phyloP scores from a whole-genome alignment of 2,888 invertebrate species.

The Dendrolimus pini region DNA sequence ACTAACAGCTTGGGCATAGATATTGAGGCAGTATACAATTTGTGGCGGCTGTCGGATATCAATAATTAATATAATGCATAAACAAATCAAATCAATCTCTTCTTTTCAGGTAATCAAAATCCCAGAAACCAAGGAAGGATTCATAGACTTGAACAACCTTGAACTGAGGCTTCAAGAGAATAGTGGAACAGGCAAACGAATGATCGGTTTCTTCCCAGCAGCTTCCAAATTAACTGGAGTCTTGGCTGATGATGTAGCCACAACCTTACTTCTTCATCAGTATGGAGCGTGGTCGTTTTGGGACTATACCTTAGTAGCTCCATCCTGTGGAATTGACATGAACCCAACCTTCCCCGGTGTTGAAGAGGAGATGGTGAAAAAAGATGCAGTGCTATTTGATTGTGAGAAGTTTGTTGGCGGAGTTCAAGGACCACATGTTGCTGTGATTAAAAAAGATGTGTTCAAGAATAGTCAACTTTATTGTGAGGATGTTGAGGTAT shows the following conservation, averaged over 20 bases:
- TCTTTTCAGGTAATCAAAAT: conserved; percentile 83
- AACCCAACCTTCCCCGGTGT: conserved; percentile 84
- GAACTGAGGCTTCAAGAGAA: conserved; percentile 82
- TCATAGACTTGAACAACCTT: conserved; percentile 85
- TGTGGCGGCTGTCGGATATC: too few relatives aligned
- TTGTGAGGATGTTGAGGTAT: conserved; percentile 66
- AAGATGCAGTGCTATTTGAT: conserved; percentile 93
- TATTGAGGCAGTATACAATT: too few relatives aligned
- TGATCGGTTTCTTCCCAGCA: conserved; percentile 91
- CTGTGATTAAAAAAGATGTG: conserved; percentile 71
- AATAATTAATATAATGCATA: too few relatives aligned
- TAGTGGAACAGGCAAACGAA: conserved; percentile 76
- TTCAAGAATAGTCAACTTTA: conserved; percentile 58
- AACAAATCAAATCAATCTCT: conserved; percentile 4
- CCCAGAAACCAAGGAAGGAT: conserved; percentile 86
- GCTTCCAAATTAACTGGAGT: conserved; percentile 94
- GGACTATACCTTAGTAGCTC: conserved; percentile 92
- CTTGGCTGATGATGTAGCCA: conserved; percentile 88
- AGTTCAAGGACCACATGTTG: conserved; percentile 86
- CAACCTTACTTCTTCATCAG: conserved; percentile 87
- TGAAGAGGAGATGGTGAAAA: conserved; percentile 83
- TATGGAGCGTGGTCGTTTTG: conserved; percentile 91
- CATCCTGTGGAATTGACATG: conserved; percentile 88
- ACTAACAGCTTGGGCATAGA: too few relatives aligned
- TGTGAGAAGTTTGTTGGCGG: conserved; percentile 95